Base-by-base conservation (phyloP, 2,797 vertebrate genomes). In the Amniataba percoides region DNA sequence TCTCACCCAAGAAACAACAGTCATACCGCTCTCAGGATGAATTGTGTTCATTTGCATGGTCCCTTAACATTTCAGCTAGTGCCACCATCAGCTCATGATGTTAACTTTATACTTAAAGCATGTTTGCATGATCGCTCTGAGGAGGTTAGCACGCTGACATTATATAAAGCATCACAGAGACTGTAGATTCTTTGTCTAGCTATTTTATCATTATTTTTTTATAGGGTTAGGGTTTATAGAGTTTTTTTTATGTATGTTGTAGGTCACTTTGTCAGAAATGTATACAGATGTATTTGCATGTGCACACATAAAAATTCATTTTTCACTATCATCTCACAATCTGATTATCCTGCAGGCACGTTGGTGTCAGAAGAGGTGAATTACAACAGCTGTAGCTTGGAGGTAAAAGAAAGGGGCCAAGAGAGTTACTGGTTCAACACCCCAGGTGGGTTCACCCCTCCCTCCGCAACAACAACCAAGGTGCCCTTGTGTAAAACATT, bases 401-500 rank as follows among this genome's bases (percentile, higher is more conserved):
- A 58, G 73, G 45, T 34, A 39, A 40, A 51, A 52, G 13, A 14
- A 21, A 7, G 39, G 21, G 16, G 42, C 13, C 40, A 58, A 71
- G 45, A 49, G 21, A 51, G 60, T 49, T 21, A n/a, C 16, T 9
- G 43, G 14, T 63, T 62, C 25, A 58, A 31, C 31, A 65, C 49
- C 42, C 59, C 55, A 78, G 31, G 45, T 71, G 66, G 27, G 21
- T 62, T 73, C 46, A 36, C 36, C 62, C 9, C 4, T 61, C 31
- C 18, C 6, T 70, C 34, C 4, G 45, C 40, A 43, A 19, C 21
- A 48, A 31, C 48, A 34, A 58, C 79, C 62, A 81, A 80, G 72
- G 69, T 81, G 68, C 59, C 69, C 40, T 77, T 58, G 53, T 23
- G 23, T 59, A 46, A 78, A 77, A 60, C 63, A 51, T 23, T 21